Base-by-base conservation (phyloP, 2,113 vertebrate species). In the Xenopus borealis region DNA sequence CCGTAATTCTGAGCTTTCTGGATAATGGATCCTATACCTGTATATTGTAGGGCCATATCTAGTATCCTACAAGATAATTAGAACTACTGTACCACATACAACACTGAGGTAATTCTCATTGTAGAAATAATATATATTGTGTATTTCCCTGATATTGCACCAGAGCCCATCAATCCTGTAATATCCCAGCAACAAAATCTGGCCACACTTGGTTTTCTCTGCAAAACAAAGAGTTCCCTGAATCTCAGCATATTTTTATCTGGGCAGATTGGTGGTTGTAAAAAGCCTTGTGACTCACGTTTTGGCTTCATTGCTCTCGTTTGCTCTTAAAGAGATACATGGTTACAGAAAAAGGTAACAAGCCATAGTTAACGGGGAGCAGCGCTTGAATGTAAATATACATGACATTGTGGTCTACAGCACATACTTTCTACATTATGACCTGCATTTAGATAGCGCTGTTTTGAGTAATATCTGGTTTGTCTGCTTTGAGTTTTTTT, bases 201-300 rank as follows among this genome's bases (percentile, higher is more conserved):
- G 8, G 63, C 57, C 66, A 46, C 66, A 75, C 47, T 8, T 12
- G 30, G 47, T 69, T 62, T 44, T 55, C 40, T 68, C 12, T 69
- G 27, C 30, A 53, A 69, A 69, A 62, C 61, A 69, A 52, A 45
- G 65, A 62, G 30, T 69, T 75, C 66, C 18, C 45, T 69, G 66
- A 69, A 69, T 53, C 40, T 47, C 17, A 33, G n/a, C 52, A 20
- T 75, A 69, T 69, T 69, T 76, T 76, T 76, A 76, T 69, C 58
- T 63, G 6, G 16, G 66, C 50, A 69, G 69, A 76, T 76, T 76
- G 73, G 30, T 23, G 66, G 66, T 69, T 76, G 55, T 63, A 55
- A 7, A 40, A 50, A 19, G 20, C 23, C 7, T 59, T 53, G 66
- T 69, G 58, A 69, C 46, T 76, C 66, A 75, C 8, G 47, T 12